Evolutionary conservation across 2,113 vertebrate genomes (phyloP), one percentile per base, ranked within the genome.

Genomic region (Cyrtonyx montezumae): DNA sequence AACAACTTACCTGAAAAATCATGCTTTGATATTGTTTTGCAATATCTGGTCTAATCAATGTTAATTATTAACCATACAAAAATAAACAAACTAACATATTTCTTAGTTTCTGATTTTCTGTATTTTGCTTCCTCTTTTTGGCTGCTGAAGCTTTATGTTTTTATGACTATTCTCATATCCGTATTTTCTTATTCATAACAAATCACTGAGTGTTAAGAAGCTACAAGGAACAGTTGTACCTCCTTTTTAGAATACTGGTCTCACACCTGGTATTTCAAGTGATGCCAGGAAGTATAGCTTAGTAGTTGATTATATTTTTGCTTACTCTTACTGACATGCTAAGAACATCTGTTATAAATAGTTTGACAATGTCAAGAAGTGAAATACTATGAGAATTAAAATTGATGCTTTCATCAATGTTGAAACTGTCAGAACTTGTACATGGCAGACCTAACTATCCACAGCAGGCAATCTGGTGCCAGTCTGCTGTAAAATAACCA

Each of bases 401-500:
- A 94, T 32, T 90, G 74, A 61, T 2, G 7, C 94, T 95, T 88
- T 95, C 94, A 94, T 97, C 96, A 88, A 6, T 62, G 94, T 95
- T 96, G 88, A 95, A 92, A 49, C 93, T 96, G 97, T 96, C 95
- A 97, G 95, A 96, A 95, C 93, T 93, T 46, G 93, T 93, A 96
- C 3, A 11, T 96, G 93, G 84, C 90, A 96, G 90, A 73, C 93
- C 84, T 96, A 97, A 96, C 91, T 95, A 93, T 51, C 93, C 74
- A 32, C 96, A 97, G 96, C 90, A 94, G 96, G 96, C 93, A 95
- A 93, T 96, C 95, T 96, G 96, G 80, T 97, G 94, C 94, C 95
- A 97, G 91, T 96, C 96, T 97, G 97, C 96, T 97, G 95, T 96
- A 97, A 97, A 98, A 97, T 94, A 98, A 93, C 95, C 94, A 96